Evolutionary conservation across 2,113 vertebrate genomes (phyloP), one percentile per base, ranked within the genome.

Genomic region (Macrotis lagotis): DNA sequence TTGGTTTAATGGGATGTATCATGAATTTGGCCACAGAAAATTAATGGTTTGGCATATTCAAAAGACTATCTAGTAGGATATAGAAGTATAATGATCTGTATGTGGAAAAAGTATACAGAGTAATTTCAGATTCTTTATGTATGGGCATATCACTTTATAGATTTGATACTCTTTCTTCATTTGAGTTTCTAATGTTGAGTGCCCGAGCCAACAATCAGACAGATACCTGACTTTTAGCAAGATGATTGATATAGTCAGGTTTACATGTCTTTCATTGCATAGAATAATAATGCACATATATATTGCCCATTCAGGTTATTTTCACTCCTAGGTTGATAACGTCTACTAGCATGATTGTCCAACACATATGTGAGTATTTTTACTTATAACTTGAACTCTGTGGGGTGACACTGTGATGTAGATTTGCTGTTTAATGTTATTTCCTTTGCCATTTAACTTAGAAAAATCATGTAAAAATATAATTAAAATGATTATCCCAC

Each of bases 351-450:
- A 4, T 91, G 47, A 48, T 53, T 96, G 92, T 97, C 66, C 92
- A 95, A 24, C 94, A 74, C 44, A 83, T 83, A 94, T 48, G 94
- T 97, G 97, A 94, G 89, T 83, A 66, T 97, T 97, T 97, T 98
- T 96, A 74, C 53, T 93, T 97, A 59, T 91, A 92, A 95, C 91
- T 97, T 91, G 92, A 94, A 95, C 93, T 96, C 50, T 96, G 25
- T 92, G 93, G 48, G 50, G 89, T 91, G 37, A 7, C 44, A 25
- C 37, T 48, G 89, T 66, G 47, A 48, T 89, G 96, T 51, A 94
- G 48, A 47, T 92, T 49, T 93, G 89, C 92, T 94, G 44, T 8
- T 93, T 89, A 89, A 47, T 9, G 16, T 92, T 44, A 59, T 74
- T 94, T 59, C 28, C 92, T 92, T 93, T 49, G 19, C n/a, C 52